These are phyloP conservation scores for Temnothorax rugatulus DNA, from an alignment of 2,888 invertebrate species.

Conservation along the genomic window DNA sequence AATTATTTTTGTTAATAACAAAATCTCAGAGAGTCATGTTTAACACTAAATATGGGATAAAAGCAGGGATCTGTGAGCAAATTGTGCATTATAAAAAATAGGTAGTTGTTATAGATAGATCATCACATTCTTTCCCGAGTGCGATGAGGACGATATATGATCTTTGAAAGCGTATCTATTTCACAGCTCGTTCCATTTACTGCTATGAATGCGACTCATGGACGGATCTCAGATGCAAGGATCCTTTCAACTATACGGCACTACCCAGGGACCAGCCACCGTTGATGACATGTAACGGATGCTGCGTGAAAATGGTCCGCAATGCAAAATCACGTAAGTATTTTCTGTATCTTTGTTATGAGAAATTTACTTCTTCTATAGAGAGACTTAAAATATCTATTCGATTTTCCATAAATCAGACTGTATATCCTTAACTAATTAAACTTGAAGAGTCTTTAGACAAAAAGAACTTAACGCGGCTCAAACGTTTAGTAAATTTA, in stretches of 20 bases:
- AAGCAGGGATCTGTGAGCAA: background rate
- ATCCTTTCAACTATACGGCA: slow-evolving; percentile 97
- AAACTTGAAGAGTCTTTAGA: background rate
- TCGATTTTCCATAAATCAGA: background rate
- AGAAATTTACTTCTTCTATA: background rate
- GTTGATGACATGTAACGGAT: slow-evolving; percentile 95
- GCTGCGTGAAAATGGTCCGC: slow-evolving; percentile 98
- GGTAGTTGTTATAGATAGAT: background rate
- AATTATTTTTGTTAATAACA: background rate
- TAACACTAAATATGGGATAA: background rate
- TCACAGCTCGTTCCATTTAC: slow-evolving; percentile 94
- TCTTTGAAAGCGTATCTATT: slow-evolving; percentile 37
- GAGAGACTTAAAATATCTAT: background rate
- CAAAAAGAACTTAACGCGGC: background rate
- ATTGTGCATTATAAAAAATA: background rate
- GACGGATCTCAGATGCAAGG: slow-evolving; percentile 95
- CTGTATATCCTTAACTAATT: background rate
- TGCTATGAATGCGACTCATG: slow-evolving; percentile 98
- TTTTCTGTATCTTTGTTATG: background rate
- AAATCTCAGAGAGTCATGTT: background rate
- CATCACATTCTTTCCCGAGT: slow-evolving; percentile 25
- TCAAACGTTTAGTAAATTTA: background rate
- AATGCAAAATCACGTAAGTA: slow-evolving; percentile 95
- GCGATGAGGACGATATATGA: background rate
- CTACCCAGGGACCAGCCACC: slow-evolving; percentile 95